Evolutionary conservation across 2,888 invertebrate genomes (phyloP).

Genomic region (Drosophila buzzatii): DNA sequence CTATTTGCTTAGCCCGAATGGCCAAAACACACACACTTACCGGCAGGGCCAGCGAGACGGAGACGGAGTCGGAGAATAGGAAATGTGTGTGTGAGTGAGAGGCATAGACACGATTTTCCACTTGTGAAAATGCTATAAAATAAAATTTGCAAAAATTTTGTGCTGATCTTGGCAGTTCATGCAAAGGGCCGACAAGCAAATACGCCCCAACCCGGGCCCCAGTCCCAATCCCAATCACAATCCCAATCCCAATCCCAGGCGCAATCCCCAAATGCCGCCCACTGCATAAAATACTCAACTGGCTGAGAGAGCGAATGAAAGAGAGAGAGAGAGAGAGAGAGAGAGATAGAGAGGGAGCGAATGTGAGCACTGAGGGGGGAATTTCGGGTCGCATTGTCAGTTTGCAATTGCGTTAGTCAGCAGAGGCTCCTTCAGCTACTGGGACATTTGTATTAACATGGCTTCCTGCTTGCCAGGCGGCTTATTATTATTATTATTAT

Average conservation of each 20-base stretch:
- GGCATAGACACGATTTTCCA: slow-evolving; percentile 74
- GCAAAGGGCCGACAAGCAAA: slow-evolving; percentile 71
- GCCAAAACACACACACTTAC: slow-evolving; percentile 35
- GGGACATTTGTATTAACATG: slow-evolving; percentile 78
- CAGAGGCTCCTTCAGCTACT: slow-evolving; percentile 48
- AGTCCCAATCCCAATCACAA: background rate
- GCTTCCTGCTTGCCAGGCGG: slow-evolving; percentile 63
- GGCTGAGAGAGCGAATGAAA: background rate
- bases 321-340: background rate
- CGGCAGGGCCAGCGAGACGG: background rate
- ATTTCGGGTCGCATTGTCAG: slow-evolving; percentile 52
- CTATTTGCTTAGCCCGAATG: slow-evolving; percentile 77
- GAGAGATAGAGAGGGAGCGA: too few species aligned
- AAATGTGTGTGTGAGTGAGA: slow-evolving; percentile 5
- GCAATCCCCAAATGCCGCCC: slow-evolving; percentile 43
- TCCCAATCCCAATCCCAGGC: slow-evolving; percentile 15
- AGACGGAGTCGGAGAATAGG: slow-evolving; percentile 1
- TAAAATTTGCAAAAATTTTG: slow-evolving; percentile 81
- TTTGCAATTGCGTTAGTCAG: slow-evolving; percentile 79
- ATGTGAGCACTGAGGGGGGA: background rate
- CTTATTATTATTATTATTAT: slow-evolving; percentile 69
- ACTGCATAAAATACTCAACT: slow-evolving; percentile 64
- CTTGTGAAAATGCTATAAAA: slow-evolving; percentile 80
- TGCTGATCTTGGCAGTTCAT: slow-evolving; percentile 82
- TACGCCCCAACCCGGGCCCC: slow-evolving; percentile 32